These are phyloP conservation scores for Ophioderma brevispina DNA, from an alignment of 35 echinoderm and acorn worm species.

Conservation along the genomic window DNA sequence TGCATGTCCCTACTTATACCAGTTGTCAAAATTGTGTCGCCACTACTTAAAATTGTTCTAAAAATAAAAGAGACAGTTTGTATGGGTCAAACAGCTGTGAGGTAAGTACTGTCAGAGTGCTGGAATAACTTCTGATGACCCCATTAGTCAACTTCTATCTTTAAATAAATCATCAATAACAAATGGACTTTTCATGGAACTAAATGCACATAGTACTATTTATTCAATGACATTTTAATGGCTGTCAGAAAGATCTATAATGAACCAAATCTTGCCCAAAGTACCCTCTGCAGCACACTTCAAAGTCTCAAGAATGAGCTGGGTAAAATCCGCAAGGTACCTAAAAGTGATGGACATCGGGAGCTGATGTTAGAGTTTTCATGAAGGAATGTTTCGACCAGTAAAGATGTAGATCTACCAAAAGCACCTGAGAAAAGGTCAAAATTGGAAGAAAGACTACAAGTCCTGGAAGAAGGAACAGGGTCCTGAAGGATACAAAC, in stretches of 20 bases:
- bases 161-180: not conserved
- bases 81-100: too few species aligned
- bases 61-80: too few species aligned
- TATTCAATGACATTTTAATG: not conserved
- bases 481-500: not conserved
- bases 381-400: not conserved
- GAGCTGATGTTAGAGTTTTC: not conserved
- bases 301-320: not conserved
- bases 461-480: not conserved
- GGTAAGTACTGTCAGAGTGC: not conserved
- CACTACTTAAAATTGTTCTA: too few species aligned
- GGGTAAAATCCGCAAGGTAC: not conserved
- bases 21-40: too few species aligned
- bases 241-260: not conserved
- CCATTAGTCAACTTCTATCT: not conserved
- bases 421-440: not conserved
- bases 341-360: not conserved
- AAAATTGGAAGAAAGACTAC: not conserved
- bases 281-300: not conserved
- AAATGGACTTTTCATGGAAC: not conserved
- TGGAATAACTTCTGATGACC: not conserved
- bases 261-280: not conserved
- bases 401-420: not conserved
- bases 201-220: not conserved
- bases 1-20: too few species aligned